Percentiles rank a stretch among this genome's conserved stretches.
phyloP scores from a whole-genome alignment of 1,140 invertebrate genomes.

The Heliconius nattereri region DNA sequence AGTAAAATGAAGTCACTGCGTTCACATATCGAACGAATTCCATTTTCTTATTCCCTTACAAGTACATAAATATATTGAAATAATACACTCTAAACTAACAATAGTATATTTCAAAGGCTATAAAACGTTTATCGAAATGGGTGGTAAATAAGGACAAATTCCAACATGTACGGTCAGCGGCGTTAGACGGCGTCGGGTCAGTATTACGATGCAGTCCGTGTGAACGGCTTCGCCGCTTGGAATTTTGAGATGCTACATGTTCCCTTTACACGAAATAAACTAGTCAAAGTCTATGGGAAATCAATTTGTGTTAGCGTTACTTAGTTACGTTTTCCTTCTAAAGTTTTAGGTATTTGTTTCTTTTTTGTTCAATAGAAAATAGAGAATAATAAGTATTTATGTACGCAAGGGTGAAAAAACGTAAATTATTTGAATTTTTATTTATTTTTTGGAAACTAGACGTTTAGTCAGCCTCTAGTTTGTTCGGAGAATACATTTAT shows the following conservation, averaged over 20 bases:
- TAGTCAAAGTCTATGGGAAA: not conserved
- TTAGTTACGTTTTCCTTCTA: not conserved
- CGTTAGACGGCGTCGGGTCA: constrained; percentile 40
- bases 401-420: too few relatives aligned
- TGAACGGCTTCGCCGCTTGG: constrained; percentile 50
- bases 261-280: constrained; percentile 57
- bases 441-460: too few relatives aligned
- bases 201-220: constrained; percentile 70
- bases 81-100: not conserved
- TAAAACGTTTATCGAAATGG: constrained; percentile 31
- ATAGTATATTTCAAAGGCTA: not conserved
- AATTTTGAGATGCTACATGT: constrained; percentile 62
- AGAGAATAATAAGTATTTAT: too few relatives aligned
- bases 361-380: too few relatives aligned
- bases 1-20: too few relatives aligned
- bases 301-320: not conserved
- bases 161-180: constrained; percentile 42
- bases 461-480: too few relatives aligned
- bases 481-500: too few relatives aligned
- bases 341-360: not conserved
- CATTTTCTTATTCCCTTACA: not conserved
- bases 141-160: constrained; percentile 56
- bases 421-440: too few relatives aligned
- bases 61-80: not conserved
- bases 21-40: not conserved